Evolutionary conservation across 1,140 invertebrate species (phyloP), one percentile per base, ranked within the genome.

Genomic region (Nasonia longicornis): DNA sequence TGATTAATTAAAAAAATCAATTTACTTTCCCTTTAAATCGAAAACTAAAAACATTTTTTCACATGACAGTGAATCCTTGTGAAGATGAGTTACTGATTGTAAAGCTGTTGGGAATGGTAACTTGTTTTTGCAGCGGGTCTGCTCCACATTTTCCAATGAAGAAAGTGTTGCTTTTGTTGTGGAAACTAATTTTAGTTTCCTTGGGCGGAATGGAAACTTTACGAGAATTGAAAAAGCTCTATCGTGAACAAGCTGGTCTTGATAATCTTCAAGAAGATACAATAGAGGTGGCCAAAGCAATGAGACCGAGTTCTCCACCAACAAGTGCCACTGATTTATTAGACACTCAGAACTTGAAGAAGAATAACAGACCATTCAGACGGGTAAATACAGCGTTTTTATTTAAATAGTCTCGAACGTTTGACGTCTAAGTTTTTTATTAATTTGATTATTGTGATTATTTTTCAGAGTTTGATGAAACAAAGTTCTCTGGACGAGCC

Each of bases 121-220:
- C 97, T 26, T 93, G 95, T 84, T 98, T 99, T 88, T 99, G 98
- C 91, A 97, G 96, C 87, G 97, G 97, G 0, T 94, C 95, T 64
- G 96, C 97, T 14, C 96, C 97, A 69, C 97, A 98, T 92, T 99
- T 98, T 92, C 98, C 98, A 20, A 98, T 99, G 94, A 99, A 98
- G 89, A 99, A 99, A 92, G 96, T 99, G 76, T 91, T 99, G 38
- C 90, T 99, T n/a, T 90, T 99, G 2, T 88, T 99, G 16, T 99
- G 98, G 98, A 99, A 99, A 92, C 93, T 97, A 3, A 94, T 98
- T 69, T 91, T 99, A 74, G 93, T 98, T 2, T 96, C 96, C 14
- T 91, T 99, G 26, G 98, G 98, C 31, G 98, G 97, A 16, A 96
- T 97, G 82, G 94, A 95, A 80, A 94, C 95, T 48, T 90, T 98